A percentile compares a stretch with the other conserved stretches of the same genome.
Conservation (phyloP, 1,140 invertebrate species). For the Danaus melanippus region DNA sequence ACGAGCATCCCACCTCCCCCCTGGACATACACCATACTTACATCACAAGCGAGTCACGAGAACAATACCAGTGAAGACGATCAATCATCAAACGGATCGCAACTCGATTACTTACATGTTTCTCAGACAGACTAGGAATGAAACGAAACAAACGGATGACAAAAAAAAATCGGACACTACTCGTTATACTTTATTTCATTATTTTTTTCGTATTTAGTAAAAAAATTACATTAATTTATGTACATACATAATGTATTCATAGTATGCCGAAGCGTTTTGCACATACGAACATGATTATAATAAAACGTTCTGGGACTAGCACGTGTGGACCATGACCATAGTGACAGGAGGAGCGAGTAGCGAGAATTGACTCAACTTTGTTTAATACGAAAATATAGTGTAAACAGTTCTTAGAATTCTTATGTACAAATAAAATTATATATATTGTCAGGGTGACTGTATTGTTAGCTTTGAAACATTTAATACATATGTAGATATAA, state of each 20-base stretch:
- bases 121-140: slow-evolving; percentile 4
- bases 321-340: slow-evolving; percentile 15
- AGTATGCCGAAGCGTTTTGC: slow-evolving; percentile 49
- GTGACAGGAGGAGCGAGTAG: slow-evolving; percentile 13
- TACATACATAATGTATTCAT: slow-evolving; percentile 49
- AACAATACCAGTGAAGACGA: neutral
- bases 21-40: slow-evolving; percentile 5
- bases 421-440: slow-evolving; percentile 3
- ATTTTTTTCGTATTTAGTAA: slow-evolving; percentile 62
- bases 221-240: slow-evolving; percentile 67
- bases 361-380: slow-evolving; percentile 27
- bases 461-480: too few species aligned
- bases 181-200: slow-evolving; percentile 65
- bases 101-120: slow-evolving; percentile 17
- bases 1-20: slow-evolving; percentile 49
- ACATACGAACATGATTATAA: slow-evolving; percentile 42
- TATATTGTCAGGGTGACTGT: neutral
- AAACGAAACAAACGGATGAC: slow-evolving; percentile 5
- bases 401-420: slow-evolving; percentile 4
- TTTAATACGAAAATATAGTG: slow-evolving; percentile 21
- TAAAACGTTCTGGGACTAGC: slow-evolving; percentile 11
- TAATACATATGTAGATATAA: too few species aligned
- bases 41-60: neutral
- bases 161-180: slow-evolving; percentile 27
- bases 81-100: neutral